phyloP scores from a whole-genome alignment of 2,797 vertebrate genomes.

The Manis crassicaudata region DNA sequence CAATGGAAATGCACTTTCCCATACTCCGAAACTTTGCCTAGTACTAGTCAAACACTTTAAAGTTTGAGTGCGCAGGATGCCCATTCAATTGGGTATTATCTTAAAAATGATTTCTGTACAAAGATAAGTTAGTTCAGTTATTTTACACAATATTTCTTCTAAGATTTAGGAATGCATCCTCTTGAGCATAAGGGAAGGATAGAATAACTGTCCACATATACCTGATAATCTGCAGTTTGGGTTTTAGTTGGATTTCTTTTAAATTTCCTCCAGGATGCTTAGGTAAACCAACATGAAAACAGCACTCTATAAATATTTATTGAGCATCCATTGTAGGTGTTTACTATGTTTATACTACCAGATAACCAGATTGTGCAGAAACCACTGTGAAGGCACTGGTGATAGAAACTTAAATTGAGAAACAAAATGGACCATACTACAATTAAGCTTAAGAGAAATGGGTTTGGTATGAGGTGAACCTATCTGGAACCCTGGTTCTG shows the following conservation, averaged over 20 bases:
- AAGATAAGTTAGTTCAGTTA: neutral
- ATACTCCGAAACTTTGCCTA: conserved; percentile 2
- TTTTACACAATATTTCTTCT: neutral
- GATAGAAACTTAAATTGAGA: neutral
- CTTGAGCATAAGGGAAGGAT: neutral
- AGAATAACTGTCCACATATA: neutral
- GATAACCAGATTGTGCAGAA: neutral
- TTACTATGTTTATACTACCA: neutral
- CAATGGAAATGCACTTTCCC: neutral
- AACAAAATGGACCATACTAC: neutral
- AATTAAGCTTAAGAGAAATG: neutral
- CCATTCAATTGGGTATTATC: neutral
- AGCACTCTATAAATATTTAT: neutral
- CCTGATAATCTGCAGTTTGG: neutral
- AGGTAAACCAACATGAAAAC: neutral
- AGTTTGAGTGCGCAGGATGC: neutral
- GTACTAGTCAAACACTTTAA: neutral
- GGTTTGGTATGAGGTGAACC: neutral
- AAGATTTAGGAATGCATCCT: neutral
- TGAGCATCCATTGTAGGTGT: neutral
- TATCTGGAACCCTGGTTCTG: neutral
- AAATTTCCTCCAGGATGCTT: neutral
- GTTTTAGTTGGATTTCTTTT: neutral
- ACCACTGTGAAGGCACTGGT: neutral
- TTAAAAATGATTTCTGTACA: neutral